These are phyloP conservation scores for Pseudomugil tenellus DNA, from an alignment of 2,797 vertebrate genomes.

Conservation along the genomic window DNA sequence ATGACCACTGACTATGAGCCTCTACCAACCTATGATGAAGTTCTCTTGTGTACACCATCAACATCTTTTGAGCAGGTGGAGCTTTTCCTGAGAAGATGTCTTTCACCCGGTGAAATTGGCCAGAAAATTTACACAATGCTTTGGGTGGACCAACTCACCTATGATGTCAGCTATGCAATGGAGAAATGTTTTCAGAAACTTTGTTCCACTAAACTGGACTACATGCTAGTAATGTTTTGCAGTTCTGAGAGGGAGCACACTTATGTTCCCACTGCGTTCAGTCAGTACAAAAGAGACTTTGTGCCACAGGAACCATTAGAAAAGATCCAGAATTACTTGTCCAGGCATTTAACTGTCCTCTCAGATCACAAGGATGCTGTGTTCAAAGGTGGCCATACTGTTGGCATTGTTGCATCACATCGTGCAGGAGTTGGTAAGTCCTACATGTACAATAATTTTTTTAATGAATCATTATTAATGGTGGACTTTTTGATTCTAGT, in stretches of 20 bases:
- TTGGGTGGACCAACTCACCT: slow-evolving; percentile 86
- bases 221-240: slow-evolving; percentile 85
- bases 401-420: slow-evolving; percentile 87
- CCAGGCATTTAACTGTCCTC: slow-evolving; percentile 78
- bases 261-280: slow-evolving; percentile 89
- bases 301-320: slow-evolving; percentile 78
- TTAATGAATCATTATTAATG: not conserved
- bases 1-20: slow-evolving; percentile 80
- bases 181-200: slow-evolving; percentile 86
- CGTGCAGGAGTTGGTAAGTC: slow-evolving; percentile 89
- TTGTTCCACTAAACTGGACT: slow-evolving; percentile 50
- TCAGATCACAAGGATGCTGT: slow-evolving; percentile 64
- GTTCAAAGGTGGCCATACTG: slow-evolving; percentile 82
- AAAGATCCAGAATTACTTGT: slow-evolving; percentile 83
- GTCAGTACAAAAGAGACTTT: slow-evolving; percentile 84
- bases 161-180: slow-evolving; percentile 84
- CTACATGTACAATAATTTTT: not conserved
- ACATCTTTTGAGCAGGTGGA: slow-evolving; percentile 87
- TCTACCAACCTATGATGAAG: slow-evolving; percentile 88
- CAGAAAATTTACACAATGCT: slow-evolving; percentile 87
- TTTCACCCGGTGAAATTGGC: slow-evolving; percentile 68
- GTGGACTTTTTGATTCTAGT: not conserved
- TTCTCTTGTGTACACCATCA: slow-evolving; percentile 85
- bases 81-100: slow-evolving; percentile 88
- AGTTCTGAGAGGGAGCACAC: slow-evolving; percentile 85